These are phyloP conservation scores for Pomatostomus ruficeps DNA, from an alignment of 2,113 vertebrate genomes.

Conservation along the genomic window DNA sequence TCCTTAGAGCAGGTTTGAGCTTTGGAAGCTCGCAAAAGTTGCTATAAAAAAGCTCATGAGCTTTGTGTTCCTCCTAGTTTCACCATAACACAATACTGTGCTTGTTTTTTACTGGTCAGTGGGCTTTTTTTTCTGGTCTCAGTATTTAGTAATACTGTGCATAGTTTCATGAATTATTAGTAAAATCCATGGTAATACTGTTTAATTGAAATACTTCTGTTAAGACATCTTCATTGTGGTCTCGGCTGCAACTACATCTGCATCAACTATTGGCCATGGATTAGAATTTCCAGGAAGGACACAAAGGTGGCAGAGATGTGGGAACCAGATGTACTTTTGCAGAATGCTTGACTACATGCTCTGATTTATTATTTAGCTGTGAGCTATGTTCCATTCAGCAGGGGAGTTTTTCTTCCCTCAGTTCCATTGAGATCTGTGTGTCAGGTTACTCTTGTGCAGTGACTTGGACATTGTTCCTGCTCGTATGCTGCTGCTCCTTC, in stretches of 20 bases:
- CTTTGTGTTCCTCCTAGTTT: neutral
- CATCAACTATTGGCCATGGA: neutral
- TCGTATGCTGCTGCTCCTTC: neutral
- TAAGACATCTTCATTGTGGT: neutral
- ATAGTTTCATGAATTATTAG: neutral
- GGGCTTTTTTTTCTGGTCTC: neutral
- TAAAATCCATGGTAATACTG: neutral
- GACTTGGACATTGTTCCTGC: slow-evolving; percentile 42
- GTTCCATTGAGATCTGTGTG: slow-evolving; percentile 61
- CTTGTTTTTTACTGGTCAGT: neutral
- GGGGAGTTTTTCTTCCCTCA: slow-evolving; percentile 58
- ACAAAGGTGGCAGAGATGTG: neutral
- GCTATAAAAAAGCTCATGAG: neutral
- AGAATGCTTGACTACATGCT: slow-evolving; percentile 35
- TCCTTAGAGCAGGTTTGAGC: neutral
- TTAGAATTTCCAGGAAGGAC: neutral
- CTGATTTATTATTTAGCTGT: slow-evolving; percentile 78
- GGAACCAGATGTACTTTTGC: slow-evolving; percentile 25
- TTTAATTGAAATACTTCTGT: neutral
- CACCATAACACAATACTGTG: neutral
- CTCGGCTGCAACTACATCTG: neutral
- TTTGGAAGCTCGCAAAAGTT: neutral
- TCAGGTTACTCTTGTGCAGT: slow-evolving; percentile 39
- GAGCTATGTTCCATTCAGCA: slow-evolving; percentile 64
- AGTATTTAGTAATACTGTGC: neutral